Evolutionary conservation across 2,888 invertebrate species (phyloP), one percentile per base, ranked within the genome.

Genomic region (Drosophila phalerata): DNA sequence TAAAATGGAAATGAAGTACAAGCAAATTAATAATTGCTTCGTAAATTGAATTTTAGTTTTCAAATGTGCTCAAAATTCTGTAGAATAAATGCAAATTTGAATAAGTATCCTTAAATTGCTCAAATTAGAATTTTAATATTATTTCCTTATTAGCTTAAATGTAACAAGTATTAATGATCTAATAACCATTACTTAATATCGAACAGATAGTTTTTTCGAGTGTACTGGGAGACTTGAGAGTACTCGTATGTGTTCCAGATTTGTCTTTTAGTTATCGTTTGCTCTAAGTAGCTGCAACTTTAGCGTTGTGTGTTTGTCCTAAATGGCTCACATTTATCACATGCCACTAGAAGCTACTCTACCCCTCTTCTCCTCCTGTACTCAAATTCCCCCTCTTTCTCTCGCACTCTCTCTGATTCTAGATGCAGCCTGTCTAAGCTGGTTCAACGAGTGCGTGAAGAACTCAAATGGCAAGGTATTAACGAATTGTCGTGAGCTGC

Each of bases 381-480:
- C 32, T 37, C 38, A 49, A 61, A 34, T 67, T 9, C 17, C 37
- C 45, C 15, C 40, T 32, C 30, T 13, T 30, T 34, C 40, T 25
- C 10, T 9, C 11, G 1, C 22, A 9, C 10, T 40, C 15, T 6
- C 37, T 53, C 17, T 4, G 3, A 38, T 37, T 55, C 4, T 30
- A 25, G 34, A 37, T 45, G 34, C 56, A 57, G 56, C 38, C 30
- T 13, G 40, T 40, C 40, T 62, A 28, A 61, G 79, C 76, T 38
- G 47, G 66, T 74, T 73, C 77, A 67, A 69, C 67, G 79, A 85
- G 77, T 90, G 90, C 89, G 90, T 91, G 91, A 89, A 89, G 81
- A 89, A 81, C 79, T 86, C 81, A 90, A 90, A 90, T 91, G 81
- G 88, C 79, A 85, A 81, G 83, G 85, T 88, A 85, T 85, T 88